Conservation (phyloP, 64 coral and sea anemone genomes). For the Montipora capricornis region DNA sequence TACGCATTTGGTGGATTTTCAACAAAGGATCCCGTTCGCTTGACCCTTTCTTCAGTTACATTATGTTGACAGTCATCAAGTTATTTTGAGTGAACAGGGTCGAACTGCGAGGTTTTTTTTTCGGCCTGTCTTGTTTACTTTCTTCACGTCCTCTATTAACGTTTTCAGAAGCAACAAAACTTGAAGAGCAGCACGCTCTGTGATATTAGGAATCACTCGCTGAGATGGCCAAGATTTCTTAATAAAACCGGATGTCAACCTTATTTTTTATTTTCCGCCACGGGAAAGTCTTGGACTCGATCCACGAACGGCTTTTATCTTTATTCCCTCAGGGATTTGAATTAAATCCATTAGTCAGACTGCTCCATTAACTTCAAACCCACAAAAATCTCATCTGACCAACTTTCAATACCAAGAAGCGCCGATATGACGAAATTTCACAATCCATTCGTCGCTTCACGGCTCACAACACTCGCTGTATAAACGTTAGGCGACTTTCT, state of each 20-base stretch:
- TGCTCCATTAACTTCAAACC: neutral
- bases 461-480: too few species aligned
- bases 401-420: neutral
- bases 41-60: constrained; percentile 10
- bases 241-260: neutral
- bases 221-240: neutral
- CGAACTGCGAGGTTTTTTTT: neutral
- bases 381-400: constrained; percentile 9
- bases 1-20: constrained; percentile 22
- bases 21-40: neutral
- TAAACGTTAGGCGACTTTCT: neutral
- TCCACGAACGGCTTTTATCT: neutral
- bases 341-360: neutral
- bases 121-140: neutral
- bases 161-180: neutral
- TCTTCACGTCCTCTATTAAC: neutral
- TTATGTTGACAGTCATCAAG: neutral
- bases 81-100: neutral
- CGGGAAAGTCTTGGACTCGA: neutral
- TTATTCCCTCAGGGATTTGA: neutral
- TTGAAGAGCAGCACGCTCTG: neutral
- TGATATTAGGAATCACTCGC: neutral
- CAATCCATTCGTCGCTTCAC: neutral
- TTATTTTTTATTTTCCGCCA: neutral
- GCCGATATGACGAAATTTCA: neutral